Evolutionary conservation across 2,797 vertebrate species (phyloP).

Genomic region (Orestias chungarensis): DNA sequence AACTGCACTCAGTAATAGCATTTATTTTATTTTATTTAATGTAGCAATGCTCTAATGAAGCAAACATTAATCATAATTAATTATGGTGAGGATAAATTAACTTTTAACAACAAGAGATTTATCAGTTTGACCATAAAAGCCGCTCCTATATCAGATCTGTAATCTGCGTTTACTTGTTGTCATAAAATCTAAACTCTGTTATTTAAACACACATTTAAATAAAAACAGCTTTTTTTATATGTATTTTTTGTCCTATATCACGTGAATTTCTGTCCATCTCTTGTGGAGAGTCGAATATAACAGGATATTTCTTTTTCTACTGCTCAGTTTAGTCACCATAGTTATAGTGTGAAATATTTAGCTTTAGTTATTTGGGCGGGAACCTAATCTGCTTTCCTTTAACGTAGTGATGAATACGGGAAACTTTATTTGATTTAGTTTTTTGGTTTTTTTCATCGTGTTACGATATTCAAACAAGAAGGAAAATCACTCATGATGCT

Average conservation of each 20-base stretch:
- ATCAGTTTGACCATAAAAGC: too few relatives aligned
- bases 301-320: background rate
- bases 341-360: slow-evolving; percentile 54
- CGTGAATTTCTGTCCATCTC: background rate
- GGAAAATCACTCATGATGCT: slow-evolving; percentile 18
- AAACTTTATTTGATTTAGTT: slow-evolving; percentile 49
- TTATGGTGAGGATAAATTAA: too few relatives aligned
- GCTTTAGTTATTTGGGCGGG: slow-evolving; percentile 54
- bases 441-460: too few relatives aligned
- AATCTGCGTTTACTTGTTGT: too few relatives aligned
- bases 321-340: slow-evolving; percentile 22
- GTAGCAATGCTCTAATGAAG: too few relatives aligned
- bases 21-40: too few relatives aligned
- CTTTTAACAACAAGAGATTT: too few relatives aligned
- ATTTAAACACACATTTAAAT: background rate
- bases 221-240: background rate
- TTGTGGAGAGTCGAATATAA: background rate
- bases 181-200: too few relatives aligned
- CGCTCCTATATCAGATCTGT: too few relatives aligned
- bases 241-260: background rate
- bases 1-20: too few relatives aligned
- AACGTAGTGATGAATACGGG: slow-evolving; percentile 50
- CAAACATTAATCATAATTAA: too few relatives aligned
- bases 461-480: slow-evolving; percentile 17
- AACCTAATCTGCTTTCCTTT: slow-evolving; percentile 39